These are phyloP conservation scores for Rhineura floridana DNA, from an alignment of 2,113 vertebrate species.

Conservation along the genomic window DNA sequence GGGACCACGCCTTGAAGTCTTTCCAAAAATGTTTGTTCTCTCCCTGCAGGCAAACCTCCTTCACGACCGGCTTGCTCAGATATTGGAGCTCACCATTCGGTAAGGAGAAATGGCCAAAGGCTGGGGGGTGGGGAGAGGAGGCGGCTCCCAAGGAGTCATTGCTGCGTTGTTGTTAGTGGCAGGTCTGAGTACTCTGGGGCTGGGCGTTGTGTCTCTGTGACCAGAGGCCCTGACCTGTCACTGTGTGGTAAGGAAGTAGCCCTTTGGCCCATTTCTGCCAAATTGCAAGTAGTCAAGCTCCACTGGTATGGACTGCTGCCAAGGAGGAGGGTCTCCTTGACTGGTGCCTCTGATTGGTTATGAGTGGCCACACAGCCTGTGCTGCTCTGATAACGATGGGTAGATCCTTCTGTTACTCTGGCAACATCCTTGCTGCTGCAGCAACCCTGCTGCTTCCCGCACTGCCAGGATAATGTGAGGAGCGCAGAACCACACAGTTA, in stretches of 20 bases:
- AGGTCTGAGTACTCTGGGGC: neutral
- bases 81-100: conserved; percentile 96
- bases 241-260: neutral
- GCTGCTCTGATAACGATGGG: too few relatives aligned
- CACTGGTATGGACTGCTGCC: neutral
- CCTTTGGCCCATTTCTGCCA: too few relatives aligned
- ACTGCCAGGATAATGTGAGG: neutral
- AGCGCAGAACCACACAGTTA: neutral
- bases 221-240: neutral
- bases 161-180: neutral
- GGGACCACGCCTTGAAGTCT: neutral
- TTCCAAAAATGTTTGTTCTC: neutral
- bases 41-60: conserved; percentile 88
- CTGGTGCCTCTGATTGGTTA: too few relatives aligned
- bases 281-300: too few relatives aligned
- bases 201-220: neutral
- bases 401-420: too few relatives aligned
- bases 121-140: neutral
- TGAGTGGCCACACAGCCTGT: too few relatives aligned
- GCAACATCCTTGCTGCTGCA: neutral
- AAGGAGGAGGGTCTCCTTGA: neutral
- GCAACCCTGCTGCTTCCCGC: neutral
- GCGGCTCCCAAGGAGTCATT: rapidly evolving
- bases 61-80: conserved; percentile 92
- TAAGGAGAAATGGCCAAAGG: conserved; percentile 65